Conservation (phyloP, 2,113 vertebrate species). For the Trachemys scripta region DNA sequence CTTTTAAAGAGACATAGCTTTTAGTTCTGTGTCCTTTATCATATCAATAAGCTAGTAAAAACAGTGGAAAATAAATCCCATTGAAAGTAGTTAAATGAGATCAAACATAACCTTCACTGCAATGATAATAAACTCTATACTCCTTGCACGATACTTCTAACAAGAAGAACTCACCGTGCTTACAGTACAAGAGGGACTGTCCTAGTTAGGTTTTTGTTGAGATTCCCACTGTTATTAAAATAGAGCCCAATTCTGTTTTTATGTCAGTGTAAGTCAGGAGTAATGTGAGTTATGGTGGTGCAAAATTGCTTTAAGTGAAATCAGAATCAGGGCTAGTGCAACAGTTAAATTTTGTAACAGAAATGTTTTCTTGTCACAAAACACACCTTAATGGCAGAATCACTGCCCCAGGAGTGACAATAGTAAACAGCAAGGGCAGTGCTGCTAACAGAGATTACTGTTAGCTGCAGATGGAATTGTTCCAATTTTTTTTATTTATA, state of each 20-base stretch:
- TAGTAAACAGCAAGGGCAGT: background rate
- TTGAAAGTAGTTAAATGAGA: constrained; percentile 73
- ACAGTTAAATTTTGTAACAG: background rate
- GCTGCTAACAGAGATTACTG: background rate
- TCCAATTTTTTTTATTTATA: constrained; percentile 12
- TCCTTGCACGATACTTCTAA: constrained; percentile 6
- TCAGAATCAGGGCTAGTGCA: background rate
- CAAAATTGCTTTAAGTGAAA: background rate
- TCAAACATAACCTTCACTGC: constrained; percentile 63
- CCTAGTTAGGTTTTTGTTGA: background rate
- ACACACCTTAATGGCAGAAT: background rate
- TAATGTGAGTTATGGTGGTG: background rate
- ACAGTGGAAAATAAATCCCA: constrained; percentile 74
- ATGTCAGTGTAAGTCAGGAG: background rate
- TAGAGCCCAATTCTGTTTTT: fast-evolving
- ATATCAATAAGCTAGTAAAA: constrained; percentile 48
- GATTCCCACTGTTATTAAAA: background rate
- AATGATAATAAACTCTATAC: background rate
- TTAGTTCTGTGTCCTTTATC: constrained; percentile 68
- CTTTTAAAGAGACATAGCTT: constrained; percentile 59
- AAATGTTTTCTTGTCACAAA: background rate
- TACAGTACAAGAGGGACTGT: background rate
- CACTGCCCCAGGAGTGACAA: background rate
- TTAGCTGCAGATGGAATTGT: background rate
- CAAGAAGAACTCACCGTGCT: constrained; percentile 18